Percentiles rank a stretch among this genome's conserved stretches.
These are phyloP conservation scores for Nephrotoma appendiculata DNA, from an alignment of 2,888 invertebrate genomes.

Conservation along the genomic window DNA sequence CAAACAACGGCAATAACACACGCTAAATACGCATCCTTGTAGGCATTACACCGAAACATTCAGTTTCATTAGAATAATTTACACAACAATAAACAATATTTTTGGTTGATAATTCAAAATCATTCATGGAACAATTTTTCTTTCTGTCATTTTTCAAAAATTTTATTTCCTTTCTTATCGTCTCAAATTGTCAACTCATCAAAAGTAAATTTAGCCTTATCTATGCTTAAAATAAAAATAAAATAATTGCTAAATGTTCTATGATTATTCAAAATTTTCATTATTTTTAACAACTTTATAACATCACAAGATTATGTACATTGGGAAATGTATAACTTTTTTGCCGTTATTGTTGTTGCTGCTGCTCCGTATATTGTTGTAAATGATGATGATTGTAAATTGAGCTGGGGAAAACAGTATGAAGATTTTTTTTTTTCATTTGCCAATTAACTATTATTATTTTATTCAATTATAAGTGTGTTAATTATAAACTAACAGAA, in stretches of 20 bases:
- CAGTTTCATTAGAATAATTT: neutral
- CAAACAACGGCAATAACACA: neutral
- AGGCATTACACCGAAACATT: neutral
- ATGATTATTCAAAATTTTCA: neutral
- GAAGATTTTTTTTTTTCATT: neutral
- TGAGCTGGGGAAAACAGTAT: no score
- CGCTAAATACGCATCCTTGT: neutral
- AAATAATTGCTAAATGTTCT: neutral
- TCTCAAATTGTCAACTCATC: neutral
- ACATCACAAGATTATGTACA: neutral
- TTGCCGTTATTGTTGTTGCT: neutral
- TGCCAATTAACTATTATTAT: neutral
- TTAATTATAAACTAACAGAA: neutral
- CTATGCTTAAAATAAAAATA: neutral
- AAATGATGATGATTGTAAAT: no score
- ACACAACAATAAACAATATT: neutral
- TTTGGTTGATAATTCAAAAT: neutral
- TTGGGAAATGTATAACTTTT: neutral
- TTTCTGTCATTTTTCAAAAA: neutral
- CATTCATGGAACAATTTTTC: neutral
- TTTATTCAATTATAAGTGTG: neutral
- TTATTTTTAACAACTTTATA: neutral
- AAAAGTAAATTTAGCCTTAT: neutral
- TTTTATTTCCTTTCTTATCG: neutral
- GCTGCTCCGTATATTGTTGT: no score